These are phyloP conservation scores for Erinaceus europaeus DNA, from an alignment of 2,113 vertebrate genomes.

Conservation along the genomic window DNA sequence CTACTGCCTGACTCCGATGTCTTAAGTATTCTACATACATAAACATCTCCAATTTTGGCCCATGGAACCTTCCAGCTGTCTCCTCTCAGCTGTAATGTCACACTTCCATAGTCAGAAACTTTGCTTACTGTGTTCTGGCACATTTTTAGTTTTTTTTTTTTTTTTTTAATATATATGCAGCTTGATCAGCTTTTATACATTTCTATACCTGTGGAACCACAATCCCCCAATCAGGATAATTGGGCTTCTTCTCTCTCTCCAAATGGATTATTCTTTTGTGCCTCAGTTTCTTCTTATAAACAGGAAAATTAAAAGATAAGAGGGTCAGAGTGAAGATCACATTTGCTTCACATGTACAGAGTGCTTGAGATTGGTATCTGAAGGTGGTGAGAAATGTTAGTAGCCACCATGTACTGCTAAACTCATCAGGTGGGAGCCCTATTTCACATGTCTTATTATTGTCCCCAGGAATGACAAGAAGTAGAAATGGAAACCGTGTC, in stretches of 20 bases:
- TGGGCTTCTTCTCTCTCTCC: no score
- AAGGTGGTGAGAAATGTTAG: neutral
- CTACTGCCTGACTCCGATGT: no score
- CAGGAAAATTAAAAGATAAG: no score
- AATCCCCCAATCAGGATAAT: neutral
- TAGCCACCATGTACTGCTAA: no score
- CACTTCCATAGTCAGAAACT: neutral
- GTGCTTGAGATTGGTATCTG: neutral
- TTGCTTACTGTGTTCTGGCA: neutral
- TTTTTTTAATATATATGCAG: no score
- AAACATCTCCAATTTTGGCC: no score
- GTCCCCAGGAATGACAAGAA: neutral
- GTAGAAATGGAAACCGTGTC: neutral
- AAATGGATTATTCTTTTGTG: no score
- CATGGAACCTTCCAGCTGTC: neutral
- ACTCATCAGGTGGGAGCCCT: no score
- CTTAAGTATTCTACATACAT: no score
- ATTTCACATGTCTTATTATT: no score
- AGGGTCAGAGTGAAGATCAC: neutral
- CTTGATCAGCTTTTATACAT: neutral
- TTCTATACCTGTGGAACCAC: neutral
- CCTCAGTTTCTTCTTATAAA: no score
- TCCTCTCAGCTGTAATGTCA: neutral
- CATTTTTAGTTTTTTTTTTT: no score
- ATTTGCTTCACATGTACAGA: fast-evolving